A percentile compares a stretch with the other conserved stretches of the same genome.
phyloP scores from a whole-genome alignment of 2,113 vertebrate species.

The Grallaria varia region DNA sequence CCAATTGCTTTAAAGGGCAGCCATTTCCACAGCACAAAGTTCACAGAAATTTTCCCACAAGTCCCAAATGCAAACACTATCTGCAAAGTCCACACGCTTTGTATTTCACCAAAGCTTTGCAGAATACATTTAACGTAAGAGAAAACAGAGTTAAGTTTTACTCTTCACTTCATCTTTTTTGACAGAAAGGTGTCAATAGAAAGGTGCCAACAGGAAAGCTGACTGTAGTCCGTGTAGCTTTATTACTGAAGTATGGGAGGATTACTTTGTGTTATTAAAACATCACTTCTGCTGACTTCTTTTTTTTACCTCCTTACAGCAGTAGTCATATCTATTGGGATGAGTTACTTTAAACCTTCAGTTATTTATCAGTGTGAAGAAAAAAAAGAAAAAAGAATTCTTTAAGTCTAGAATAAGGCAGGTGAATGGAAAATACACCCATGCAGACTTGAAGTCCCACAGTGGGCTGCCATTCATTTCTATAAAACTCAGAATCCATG shows the following conservation, averaged over 20 bases:
- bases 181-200: conserved; percentile 63
- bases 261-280: conserved; percentile 25
- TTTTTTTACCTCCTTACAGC: neutral
- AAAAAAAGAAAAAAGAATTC: neutral
- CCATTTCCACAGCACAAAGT: neutral
- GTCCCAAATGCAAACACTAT: conserved; percentile 49
- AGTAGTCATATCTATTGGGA: neutral
- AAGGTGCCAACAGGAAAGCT: conserved; percentile 17
- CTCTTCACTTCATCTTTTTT: conserved; percentile 48
- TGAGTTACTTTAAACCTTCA: neutral
- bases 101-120: conserved; percentile 41
- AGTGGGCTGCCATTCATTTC: neutral
- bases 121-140: conserved; percentile 38
- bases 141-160: conserved; percentile 40
- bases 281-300: neutral
- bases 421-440: neutral
- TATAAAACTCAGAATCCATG: neutral
- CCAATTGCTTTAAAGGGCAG: conserved; percentile 43
- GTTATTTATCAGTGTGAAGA: neutral
- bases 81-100: conserved; percentile 19
- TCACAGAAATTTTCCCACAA: conserved; percentile 28
- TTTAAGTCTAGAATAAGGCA: neutral
- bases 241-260: neutral
- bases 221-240: conserved; percentile 42
- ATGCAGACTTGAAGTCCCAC: neutral